Evolutionary conservation across 1,140 invertebrate genomes (phyloP), one percentile per base, ranked within the genome.

Genomic region (Uloborus diversus): DNA sequence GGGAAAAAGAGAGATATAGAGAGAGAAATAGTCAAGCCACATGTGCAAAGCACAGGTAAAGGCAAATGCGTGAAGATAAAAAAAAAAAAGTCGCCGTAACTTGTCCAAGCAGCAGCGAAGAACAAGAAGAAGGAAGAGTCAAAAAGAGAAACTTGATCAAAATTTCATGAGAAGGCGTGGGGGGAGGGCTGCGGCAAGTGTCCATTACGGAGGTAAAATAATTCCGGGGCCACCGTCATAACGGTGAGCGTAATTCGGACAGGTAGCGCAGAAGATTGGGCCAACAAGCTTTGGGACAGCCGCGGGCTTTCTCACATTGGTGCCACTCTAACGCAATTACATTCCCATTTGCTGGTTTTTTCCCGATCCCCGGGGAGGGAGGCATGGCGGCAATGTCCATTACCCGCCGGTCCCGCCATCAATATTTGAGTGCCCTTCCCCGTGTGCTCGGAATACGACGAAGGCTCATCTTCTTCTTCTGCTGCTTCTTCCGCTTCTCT

Each of bases 201-300:
- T 79, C 75, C 75, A 79, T 79, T 79, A 79, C 75, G 51, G 53
- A 69, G 75, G 75, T 68, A 79, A 79, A 79, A 79, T 79, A 79
- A 79, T 79, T 79, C 65, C 53, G 64, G 73, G 37, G 75, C 75
- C 75, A 79, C 64, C 75, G 64, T 68, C 75, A 79, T 79, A 79
- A 79, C 75, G 49, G 75, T 37, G 47, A 68, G n/a, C 51, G 75
- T 69, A 66, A 79, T 79, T 79, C 75, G 75, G 75, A 79, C 75
- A 79, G 75, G 75, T 79, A 79, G 53, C 65, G 62, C 11, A 61
- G 73, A 47, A 78, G 73, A 78, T 65, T 66, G 51, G 75, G 75
- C 73, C 62, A 65, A 66, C 42, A n/a, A 62, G 70, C 59, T 25
- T 28, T 62, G 73, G 59, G 73, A 78, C 73, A 61, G n/a, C n/a